Percentiles rank a stretch among this genome's conserved stretches.
Evolutionary conservation across 2,797 vertebrate species (phyloP).

Genomic region (Aplochiton taeniatus): DNA sequence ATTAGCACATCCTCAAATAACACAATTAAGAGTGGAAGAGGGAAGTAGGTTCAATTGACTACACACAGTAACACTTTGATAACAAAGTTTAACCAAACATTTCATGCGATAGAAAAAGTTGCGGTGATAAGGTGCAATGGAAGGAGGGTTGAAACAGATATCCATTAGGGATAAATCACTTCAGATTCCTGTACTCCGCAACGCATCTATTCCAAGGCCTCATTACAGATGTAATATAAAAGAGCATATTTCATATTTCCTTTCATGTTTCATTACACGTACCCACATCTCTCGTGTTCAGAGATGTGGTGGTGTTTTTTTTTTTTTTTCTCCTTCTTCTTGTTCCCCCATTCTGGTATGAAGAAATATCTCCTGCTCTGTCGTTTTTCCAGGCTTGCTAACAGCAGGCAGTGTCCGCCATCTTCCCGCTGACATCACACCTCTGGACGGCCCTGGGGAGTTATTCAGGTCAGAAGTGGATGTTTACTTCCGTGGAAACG

Average conservation of each 20-base stretch:
- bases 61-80: too few relatives aligned
- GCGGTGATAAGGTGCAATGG: not conserved
- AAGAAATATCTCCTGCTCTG: constrained; percentile 2
- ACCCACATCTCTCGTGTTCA: constrained; percentile 17
- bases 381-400: not conserved
- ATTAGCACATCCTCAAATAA: too few relatives aligned
- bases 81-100: not conserved
- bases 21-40: too few relatives aligned
- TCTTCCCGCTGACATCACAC: constrained; percentile 1
- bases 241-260: constrained; percentile 31
- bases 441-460: not conserved
- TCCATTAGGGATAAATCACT: constrained; percentile 27
- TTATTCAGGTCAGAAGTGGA: constrained; percentile 16
- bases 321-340: constrained; percentile 7
- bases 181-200: constrained; percentile 1
- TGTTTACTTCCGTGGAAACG: constrained; percentile 11
- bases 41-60: too few relatives aligned
- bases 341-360: not conserved
- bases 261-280: constrained; percentile 27
- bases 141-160: not conserved
- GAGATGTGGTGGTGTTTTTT: not conserved
- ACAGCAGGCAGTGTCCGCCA: not conserved
- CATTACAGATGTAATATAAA: constrained; percentile 34
- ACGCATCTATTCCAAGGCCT: constrained; percentile 22
- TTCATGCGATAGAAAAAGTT: not conserved